Base-by-base conservation (phyloP, 2,797 vertebrate species). In the Poecilia picta region DNA sequence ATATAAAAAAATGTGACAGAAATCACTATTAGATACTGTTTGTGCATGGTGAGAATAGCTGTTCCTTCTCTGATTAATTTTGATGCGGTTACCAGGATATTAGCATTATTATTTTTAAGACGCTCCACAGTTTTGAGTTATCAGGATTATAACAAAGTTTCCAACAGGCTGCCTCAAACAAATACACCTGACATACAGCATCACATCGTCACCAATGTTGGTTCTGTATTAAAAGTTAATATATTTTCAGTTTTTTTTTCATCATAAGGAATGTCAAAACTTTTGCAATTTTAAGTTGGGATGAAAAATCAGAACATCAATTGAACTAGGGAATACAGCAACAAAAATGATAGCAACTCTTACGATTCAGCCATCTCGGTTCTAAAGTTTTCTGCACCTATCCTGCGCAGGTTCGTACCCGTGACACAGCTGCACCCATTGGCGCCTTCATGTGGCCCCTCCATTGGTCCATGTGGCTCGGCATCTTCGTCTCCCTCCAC, bases 391-490 rank as follows among this genome's bases (percentile, higher is more conserved):
- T 46, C 76, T n/a, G 39, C 47, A 78, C 5, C 10, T 33, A 16
- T 15, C 4, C 39, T 51, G 8, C 7, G 2, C 82, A 95, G 97
- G 94, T 99, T 82, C 97, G 98, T 78, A 98, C 97, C 73, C 97
- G 94, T 73, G 98, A 99, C 93, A 99, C 98, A 5, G 97, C 98
- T 1, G 98, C 98, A 83, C 98, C 98, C 78, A 98, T 99, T 53
- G 98, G 98, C 74, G 98, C 98, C 88, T 99, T 99, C 94, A 99
- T 99, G 98, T 98, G 98, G 98, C 98, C 98, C 43, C 97, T 99
- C 49, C 98, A 99, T 90, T 99, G 98, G 98, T 98, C 97, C 81
- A 98, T 99, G 98, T 99, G 98, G 98, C 93, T 99, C 64, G 98
- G 98, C 85, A 99, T 99, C 94, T 99, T 99, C 45, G 97, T 98